phyloP scores from a whole-genome alignment of 2,797 vertebrate species.

The Pteropus rufus region DNA sequence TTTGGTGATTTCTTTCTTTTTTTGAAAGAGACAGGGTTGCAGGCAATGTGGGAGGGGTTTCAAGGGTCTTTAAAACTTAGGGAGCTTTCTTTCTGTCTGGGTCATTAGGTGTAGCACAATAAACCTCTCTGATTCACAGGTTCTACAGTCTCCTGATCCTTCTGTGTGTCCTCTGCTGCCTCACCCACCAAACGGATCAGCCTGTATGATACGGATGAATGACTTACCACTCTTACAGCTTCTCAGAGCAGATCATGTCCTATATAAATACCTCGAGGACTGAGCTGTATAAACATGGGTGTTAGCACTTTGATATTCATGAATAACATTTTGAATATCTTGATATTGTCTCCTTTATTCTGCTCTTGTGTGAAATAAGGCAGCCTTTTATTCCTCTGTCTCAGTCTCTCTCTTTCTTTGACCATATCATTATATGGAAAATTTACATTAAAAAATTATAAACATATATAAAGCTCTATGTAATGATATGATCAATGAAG shows the following conservation, averaged over 20 bases:
- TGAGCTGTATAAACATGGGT: neutral
- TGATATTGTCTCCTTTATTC: neutral
- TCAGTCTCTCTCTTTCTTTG: neutral
- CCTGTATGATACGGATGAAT: rapidly evolving
- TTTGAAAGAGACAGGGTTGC: neutral
- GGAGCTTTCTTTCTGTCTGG: neutral
- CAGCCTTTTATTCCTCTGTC: neutral
- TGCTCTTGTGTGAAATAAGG: neutral
- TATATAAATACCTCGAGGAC: neutral
- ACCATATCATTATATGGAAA: neutral
- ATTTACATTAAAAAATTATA: neutral
- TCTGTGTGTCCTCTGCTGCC: neutral
- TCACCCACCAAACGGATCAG: neutral
- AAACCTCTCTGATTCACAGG: neutral
- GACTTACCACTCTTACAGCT: neutral
- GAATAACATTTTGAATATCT: neutral
- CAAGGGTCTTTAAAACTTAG: neutral
- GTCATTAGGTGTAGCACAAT: neutral
- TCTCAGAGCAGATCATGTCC: neutral
- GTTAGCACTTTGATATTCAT: neutral
- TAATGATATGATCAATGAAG: neutral
- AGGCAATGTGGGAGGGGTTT: neutral
- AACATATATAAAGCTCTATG: neutral
- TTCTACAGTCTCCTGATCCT: neutral
- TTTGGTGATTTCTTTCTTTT: neutral